These are phyloP conservation scores for Chunga burmeisteri DNA, from an alignment of 2,113 vertebrate species.

Conservation along the genomic window DNA sequence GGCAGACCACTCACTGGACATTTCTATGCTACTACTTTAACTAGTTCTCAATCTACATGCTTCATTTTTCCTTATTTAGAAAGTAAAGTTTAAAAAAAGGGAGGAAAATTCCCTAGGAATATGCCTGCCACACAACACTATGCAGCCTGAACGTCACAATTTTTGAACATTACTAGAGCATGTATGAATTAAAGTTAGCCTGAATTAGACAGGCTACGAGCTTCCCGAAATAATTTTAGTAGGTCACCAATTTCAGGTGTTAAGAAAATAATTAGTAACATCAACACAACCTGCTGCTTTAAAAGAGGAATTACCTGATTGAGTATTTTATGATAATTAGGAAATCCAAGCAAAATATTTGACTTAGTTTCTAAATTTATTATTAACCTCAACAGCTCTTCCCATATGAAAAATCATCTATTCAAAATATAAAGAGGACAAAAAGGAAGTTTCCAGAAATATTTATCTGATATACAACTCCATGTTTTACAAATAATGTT, in stretches of 20 bases:
- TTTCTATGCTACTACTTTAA: not conserved
- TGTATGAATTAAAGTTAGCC: not conserved
- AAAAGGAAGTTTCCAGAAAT: not conserved
- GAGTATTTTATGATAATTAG: not conserved
- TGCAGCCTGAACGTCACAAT: rapidly evolving
- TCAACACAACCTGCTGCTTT: not conserved
- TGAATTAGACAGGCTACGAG: not conserved
- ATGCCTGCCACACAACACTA: not conserved
- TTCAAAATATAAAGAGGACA: not conserved
- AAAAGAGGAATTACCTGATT: not conserved
- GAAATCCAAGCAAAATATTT: not conserved
- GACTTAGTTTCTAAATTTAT: not conserved
- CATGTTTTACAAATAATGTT: not conserved
- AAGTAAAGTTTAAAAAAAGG: not conserved
- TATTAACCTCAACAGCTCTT: not conserved
- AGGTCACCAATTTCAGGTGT: not conserved
- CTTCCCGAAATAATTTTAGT: not conserved
- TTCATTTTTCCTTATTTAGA: constrained; percentile 2
- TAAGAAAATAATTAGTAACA: not conserved
- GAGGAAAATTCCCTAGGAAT: not conserved
- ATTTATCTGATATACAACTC: not conserved
- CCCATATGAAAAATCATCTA: not conserved
- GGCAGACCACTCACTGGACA: not conserved
- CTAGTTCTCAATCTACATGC: not conserved
- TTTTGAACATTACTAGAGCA: not conserved